Percentiles rank a stretch among this genome's conserved stretches.
Conservation (phyloP, 2,888 invertebrate species). For the Ochropleura leucogaster region DNA sequence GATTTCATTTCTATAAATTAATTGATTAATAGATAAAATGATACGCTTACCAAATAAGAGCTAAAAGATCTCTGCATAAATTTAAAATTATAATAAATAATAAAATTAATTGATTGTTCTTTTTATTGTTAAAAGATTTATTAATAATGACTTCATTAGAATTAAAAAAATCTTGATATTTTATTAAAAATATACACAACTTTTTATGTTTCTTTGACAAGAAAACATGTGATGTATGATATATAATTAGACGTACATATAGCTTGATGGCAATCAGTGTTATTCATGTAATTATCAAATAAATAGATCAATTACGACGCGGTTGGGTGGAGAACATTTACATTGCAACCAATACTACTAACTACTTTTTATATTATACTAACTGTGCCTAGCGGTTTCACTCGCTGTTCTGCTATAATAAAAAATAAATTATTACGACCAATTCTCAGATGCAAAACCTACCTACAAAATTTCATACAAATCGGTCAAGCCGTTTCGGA, state of each 20-base stretch:
- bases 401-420: too few species aligned
- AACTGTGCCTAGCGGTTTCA: too few species aligned
- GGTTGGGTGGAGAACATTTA: constrained; percentile 36
- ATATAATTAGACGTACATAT: constrained; percentile 21
- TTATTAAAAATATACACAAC: background rate
- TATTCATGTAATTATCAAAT: constrained; percentile 52
- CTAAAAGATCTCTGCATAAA: constrained; percentile 2
- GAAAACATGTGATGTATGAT: constrained; percentile 22
- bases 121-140: background rate
- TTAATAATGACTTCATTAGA: background rate
- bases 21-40: background rate
- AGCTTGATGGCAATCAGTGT: constrained; percentile 42
- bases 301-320: constrained; percentile 45
- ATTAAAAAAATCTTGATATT: background rate
- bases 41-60: too few species aligned
- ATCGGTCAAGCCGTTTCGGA: too few species aligned
- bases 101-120: background rate
- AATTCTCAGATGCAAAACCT: too few species aligned
- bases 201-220: background rate
- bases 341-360: constrained; percentile 26
- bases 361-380: background rate
- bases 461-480: too few species aligned
- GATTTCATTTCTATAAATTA: background rate
- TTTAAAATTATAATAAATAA: background rate
- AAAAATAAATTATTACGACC: too few species aligned